These are phyloP conservation scores for Sus scrofa DNA, from an alignment of 2,113 vertebrate genomes.

Conservation along the genomic window T2T-Sscrofa CM000818.6:129521001-129521500, in stretches of 20 bases:
- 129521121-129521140: neutral
- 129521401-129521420: neutral
- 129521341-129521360: neutral
- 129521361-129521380: neutral
- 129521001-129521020: neutral
- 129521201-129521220: neutral
- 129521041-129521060: conserved; percentile 41
- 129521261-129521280: neutral
- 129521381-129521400: neutral
- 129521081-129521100: conserved; percentile 10
- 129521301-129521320: neutral
- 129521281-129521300: neutral
- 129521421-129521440: neutral
- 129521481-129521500: neutral
- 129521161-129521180: conserved; percentile 49
- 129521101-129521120: conserved; percentile 48
- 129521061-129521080: conserved; percentile 69
- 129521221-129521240: neutral
- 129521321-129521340: neutral
- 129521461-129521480: too few relatives aligned
- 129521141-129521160: neutral
- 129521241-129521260: neutral
- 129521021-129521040: conserved; percentile 60
- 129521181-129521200: neutral
- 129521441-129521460: neutral